Evolutionary conservation across 2,113 vertebrate genomes (phyloP), one percentile per base, ranked within the genome.

Genomic region (Glaucidium brasilianum): DNA sequence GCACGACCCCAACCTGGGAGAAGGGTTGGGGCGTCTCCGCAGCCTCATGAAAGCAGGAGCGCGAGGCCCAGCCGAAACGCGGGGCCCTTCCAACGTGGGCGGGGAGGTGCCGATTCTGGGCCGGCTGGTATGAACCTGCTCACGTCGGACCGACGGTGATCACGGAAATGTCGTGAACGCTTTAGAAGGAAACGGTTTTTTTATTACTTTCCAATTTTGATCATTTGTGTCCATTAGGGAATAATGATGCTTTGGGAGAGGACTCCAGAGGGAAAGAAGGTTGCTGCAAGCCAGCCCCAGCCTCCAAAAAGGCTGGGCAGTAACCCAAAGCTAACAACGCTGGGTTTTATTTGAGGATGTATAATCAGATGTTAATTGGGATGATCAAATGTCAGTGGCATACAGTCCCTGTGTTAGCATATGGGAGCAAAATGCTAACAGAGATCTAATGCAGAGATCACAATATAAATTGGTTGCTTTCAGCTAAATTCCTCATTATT

Each of bases 41-140:
- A 5, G 35, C 45, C 11, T 6, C 35, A 8, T 50, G 0, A 0
- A 2, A 5, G 5, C 58, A 0, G 39, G 14, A 53, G 59, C 59
- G 21, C 39, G 1, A 30, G 47, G 47, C 45, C 29, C 27, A 1
- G 30, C n/a, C 32, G 37, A 9, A 30, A 10, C 4, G 41, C 35
- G 9, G 45, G 12, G 53, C 68, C 21, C 50, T 10, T 5, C 7
- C 47, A 2, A 59, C 16, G 4, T 0, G 11, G 19, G 19, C 13
- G 8, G 67, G 59, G 37, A 9, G 85, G 52, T 17, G 43, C 71
- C 10, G 17, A 6, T 18, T 7, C 59, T 10, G 8, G 20, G 58
- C 29, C 25, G 5, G 7, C 5, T 17, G 21, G 27, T 29, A 3
- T 3, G 52, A 83, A 72, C 47, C 59, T 26, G 37, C 80, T 72